Percentiles rank a stretch among this genome's conserved stretches.
Conservation (phyloP, 1,140 invertebrate species). For the Thereuonema tuberculata region DNA sequence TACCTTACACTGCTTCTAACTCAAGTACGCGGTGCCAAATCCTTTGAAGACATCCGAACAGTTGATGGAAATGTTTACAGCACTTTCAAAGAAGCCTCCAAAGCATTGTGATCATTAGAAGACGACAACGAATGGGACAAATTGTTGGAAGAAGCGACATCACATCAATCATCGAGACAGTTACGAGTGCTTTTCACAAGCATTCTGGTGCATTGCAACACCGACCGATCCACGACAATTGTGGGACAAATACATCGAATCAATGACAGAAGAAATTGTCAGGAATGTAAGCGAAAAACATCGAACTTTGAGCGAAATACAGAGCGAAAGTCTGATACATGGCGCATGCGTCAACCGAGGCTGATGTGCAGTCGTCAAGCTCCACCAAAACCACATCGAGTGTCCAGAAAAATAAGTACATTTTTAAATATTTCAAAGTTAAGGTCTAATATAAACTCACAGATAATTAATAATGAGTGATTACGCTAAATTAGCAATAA, state of each 20-base stretch:
- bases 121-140: constrained; percentile 29
- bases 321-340: background rate
- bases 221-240: constrained; percentile 13
- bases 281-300: background rate
- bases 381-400: too few relatives aligned
- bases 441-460: too few relatives aligned
- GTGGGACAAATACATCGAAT: constrained; percentile 14
- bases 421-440: too few relatives aligned
- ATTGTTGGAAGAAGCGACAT: constrained; percentile 27
- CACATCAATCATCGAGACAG: constrained; percentile 27
- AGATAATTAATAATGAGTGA: too few relatives aligned
- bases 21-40: constrained; percentile 31
- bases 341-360: too few relatives aligned
- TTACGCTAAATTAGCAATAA: too few relatives aligned
- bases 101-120: constrained; percentile 25
- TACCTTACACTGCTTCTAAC: constrained; percentile 32
- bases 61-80: constrained; percentile 31
- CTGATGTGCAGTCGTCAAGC: too few relatives aligned
- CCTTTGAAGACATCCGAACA: constrained; percentile 31
- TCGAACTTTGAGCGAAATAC: background rate
- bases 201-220: constrained; percentile 29
- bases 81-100: constrained; percentile 31
- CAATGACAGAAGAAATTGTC: constrained; percentile 8
- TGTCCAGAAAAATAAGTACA: too few relatives aligned
- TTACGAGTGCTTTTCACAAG: constrained; percentile 24